A percentile compares a stretch with the other conserved stretches of the same genome.
These are phyloP conservation scores for Drosophila nannoptera DNA, from an alignment of 1,140 invertebrate species.

Conservation along the genomic window DNA sequence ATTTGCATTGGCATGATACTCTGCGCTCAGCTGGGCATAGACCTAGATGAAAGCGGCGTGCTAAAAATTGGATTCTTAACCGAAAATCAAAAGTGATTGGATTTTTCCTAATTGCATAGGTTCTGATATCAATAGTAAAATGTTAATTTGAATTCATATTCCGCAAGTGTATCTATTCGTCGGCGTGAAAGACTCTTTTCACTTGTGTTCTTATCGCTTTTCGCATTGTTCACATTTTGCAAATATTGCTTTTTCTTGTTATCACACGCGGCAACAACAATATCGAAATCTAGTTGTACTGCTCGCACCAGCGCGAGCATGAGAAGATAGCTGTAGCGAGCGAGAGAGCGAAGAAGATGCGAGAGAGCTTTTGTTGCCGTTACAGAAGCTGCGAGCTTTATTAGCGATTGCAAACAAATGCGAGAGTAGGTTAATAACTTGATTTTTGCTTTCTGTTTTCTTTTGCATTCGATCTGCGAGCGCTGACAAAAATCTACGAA, in stretches of 20 bases:
- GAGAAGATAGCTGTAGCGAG: neutral
- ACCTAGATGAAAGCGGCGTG: too few relatives aligned
- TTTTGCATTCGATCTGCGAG: neutral
- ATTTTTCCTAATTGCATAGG: too few relatives aligned
- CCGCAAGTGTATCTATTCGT: neutral
- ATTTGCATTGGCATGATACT: too few relatives aligned
- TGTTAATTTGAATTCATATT: too few relatives aligned
- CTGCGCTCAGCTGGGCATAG: too few relatives aligned
- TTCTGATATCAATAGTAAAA: too few relatives aligned
- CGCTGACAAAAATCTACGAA: neutral
- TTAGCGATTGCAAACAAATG: neutral
- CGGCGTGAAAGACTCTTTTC: neutral
- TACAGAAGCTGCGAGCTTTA: neutral
- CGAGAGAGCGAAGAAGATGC: neutral
- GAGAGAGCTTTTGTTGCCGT: neutral
- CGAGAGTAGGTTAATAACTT: neutral
- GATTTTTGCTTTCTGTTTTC: neutral
- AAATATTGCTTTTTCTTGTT: conserved; percentile 48
- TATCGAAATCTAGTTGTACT: conserved; percentile 1
- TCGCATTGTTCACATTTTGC: conserved; percentile 52
- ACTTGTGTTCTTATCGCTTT: conserved; percentile 60
- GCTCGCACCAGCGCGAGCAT: neutral
- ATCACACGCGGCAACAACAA: conserved; percentile 38
- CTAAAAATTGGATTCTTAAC: too few relatives aligned
- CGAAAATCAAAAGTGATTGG: too few relatives aligned